Percentiles rank a stretch among this genome's conserved stretches.
These are phyloP conservation scores for Macrosoma leucophasiata DNA, from an alignment of 2,888 invertebrate genomes.

Conservation along the genomic window DNA sequence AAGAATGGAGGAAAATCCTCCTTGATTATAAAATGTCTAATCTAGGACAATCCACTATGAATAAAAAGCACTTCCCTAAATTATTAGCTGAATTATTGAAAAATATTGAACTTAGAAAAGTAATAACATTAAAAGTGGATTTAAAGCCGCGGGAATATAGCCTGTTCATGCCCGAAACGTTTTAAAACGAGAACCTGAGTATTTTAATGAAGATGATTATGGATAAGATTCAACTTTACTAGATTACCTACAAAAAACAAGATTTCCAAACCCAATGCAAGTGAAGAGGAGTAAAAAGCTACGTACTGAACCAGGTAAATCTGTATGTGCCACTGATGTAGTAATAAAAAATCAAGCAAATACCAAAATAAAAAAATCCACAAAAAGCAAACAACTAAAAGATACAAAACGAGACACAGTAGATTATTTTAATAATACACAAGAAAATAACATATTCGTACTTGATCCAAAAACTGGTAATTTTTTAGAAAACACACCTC, in stretches of 20 bases:
- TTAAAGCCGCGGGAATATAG: conserved; percentile 20
- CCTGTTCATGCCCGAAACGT: conserved; percentile 12
- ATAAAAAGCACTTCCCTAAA: conserved; percentile 24
- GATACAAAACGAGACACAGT: too few species aligned
- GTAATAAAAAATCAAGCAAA: not conserved
- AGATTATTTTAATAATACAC: not conserved
- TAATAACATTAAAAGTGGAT: conserved; percentile 18
- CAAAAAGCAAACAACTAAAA: too few species aligned
- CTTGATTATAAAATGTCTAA: conserved; percentile 22
- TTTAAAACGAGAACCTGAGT: conserved; percentile 13
- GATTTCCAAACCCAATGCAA: conserved; percentile 8
- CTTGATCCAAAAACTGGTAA: not conserved
- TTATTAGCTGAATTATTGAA: conserved; percentile 18
- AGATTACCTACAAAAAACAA: conserved; percentile 9
- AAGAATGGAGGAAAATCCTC: conserved; percentile 23
- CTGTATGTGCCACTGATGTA: not conserved
- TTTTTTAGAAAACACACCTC: not conserved
- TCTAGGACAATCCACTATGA: conserved; percentile 19
- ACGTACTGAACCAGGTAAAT: conserved; percentile 4
- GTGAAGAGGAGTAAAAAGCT: conserved; percentile 3
- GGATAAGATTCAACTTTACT: conserved; percentile 3
- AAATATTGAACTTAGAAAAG: conserved; percentile 1
- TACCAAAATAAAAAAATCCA: not conserved
- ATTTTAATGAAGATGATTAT: conserved; percentile 1
- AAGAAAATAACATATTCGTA: not conserved